Conservation (phyloP, 2,888 invertebrate genomes). For the Eurois occulta region DNA sequence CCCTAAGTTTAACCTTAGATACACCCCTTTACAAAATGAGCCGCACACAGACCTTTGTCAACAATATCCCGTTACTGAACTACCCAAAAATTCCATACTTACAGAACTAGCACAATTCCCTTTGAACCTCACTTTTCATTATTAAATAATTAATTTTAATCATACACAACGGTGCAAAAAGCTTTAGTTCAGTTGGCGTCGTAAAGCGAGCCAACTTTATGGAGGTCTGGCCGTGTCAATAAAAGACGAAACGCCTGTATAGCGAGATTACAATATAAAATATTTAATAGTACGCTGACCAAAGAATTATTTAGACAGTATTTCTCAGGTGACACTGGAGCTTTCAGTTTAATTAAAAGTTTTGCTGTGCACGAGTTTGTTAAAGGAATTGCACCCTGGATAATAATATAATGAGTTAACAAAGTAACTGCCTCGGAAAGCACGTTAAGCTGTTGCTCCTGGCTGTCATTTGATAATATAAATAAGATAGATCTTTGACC, state of each 20-base stretch:
- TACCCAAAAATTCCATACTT: constrained; percentile 3
- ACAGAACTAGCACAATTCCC: constrained; percentile 45
- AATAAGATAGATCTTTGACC: too few relatives aligned
- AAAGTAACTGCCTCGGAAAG: constrained; percentile 33
- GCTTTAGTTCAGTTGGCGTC: constrained; percentile 65
- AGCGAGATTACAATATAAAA: constrained; percentile 79
- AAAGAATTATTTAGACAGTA: constrained; percentile 64
- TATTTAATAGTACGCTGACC: constrained; percentile 76
- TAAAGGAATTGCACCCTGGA: constrained; percentile 40
- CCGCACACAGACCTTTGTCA: constrained; percentile 23
- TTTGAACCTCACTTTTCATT: constrained; percentile 49
- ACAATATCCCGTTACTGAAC: constrained; percentile 1
- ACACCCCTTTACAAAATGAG: constrained; percentile 21
- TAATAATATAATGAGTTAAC: constrained; percentile 10
- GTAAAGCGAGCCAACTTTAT: constrained; percentile 80
- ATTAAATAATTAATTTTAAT: constrained; percentile 72
- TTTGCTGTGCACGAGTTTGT: constrained; percentile 34
- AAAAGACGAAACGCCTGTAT: constrained; percentile 71
- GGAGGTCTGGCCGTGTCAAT: constrained; percentile 73
- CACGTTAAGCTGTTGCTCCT: too few relatives aligned
- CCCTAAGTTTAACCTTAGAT: background rate
- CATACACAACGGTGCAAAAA: constrained; percentile 71
- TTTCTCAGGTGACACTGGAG: constrained; percentile 59
- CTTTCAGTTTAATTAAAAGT: constrained; percentile 63
- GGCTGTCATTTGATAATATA: too few relatives aligned